Base-by-base conservation (phyloP, 2,113 vertebrate genomes). In the Prunella himalayana region DNA sequence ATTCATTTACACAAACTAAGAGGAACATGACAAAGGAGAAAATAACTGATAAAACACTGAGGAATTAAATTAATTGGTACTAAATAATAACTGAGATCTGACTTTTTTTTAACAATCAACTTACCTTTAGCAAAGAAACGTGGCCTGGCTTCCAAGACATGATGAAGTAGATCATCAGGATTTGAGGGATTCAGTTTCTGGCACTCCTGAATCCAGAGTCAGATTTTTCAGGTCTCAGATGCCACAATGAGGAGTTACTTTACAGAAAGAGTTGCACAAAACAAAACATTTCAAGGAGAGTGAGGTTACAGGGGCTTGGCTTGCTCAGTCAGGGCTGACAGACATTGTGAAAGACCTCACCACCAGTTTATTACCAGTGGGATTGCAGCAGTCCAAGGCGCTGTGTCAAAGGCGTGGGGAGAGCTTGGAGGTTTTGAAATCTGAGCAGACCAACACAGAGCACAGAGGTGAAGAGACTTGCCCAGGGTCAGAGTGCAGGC, bases 391-490 rank as follows among this genome's bases (percentile, higher is more conserved):
- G 49, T 53, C 35, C 37, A 16, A 73, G 25, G 60, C 33, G 49
- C 57, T 1, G 2, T n/a, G 72, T 56, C 39, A 91, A 75, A 79
- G 0, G 2, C 0, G 0, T 9, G 50, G 28, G n/a, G 45, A 39
- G 9, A 69, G 35, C 47, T 68, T 51, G 47, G 24, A 66, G 21
- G 13, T 49, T 89, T 73, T 81, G 60, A 86, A 88, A 81, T 64
- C 60, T 37, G 37, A 90, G 51, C 47, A 86, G 71, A 54, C 17
- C 35, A 70, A 30, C 31, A n/a, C 0, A 2, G 50, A 81, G 49
- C 49, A 61, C n/a, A 13, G 61, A 86, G 81, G 49, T 44, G 85
- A 88, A 27, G 41, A 44, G 65, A 35, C 10, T 44, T 45, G 20
- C 33, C 59, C 61, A 37, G 28, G 51, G 49, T 69, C 68, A 73